A percentile compares a stretch with the other conserved stretches of the same genome.
Evolutionary conservation across 2,113 vertebrate species (phyloP).

Genomic region (Clarias gariepinus): DNA sequence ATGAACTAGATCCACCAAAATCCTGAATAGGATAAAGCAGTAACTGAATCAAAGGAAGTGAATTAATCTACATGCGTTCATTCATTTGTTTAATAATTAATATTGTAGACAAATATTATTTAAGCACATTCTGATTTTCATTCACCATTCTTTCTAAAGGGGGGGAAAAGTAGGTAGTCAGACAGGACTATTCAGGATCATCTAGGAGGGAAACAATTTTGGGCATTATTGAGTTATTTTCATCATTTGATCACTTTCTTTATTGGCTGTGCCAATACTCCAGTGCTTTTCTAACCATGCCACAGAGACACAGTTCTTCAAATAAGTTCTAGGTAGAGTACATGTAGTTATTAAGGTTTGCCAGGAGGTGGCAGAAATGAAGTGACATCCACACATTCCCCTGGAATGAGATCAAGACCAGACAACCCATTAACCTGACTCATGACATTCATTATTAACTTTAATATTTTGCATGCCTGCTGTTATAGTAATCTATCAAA

Average conservation of each 20-base stretch:
- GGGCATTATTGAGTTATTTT: not conserved
- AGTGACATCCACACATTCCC: slow-evolving; percentile 11
- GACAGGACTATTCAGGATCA: not conserved
- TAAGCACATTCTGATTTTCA: not conserved
- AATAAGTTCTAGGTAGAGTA: not conserved
- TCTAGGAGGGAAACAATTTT: not conserved
- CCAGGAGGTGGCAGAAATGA: slow-evolving; percentile 52
- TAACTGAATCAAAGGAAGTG: not conserved
- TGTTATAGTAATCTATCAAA: slow-evolving; percentile 40
- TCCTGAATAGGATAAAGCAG: not conserved
- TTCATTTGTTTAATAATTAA: not conserved
- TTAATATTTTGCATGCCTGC: slow-evolving; percentile 52
- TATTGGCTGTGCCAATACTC: slow-evolving; percentile 31
- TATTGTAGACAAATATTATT: not conserved
- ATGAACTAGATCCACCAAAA: not conserved
- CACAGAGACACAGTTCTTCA: slow-evolving; percentile 39
- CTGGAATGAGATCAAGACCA: slow-evolving; percentile 13
- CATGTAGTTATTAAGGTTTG: slow-evolving; percentile 20
- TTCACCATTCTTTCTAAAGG: not conserved
- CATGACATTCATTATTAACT: slow-evolving; percentile 55
- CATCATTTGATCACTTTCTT: slow-evolving; percentile 14
- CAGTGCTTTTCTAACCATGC: slow-evolving; percentile 19
- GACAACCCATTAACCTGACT: slow-evolving; percentile 55
- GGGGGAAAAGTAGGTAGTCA: not conserved
- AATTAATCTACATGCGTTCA: not conserved